Evolutionary conservation across 2,797 vertebrate genomes (phyloP).

Genomic region (Xenopus petersii): DNA sequence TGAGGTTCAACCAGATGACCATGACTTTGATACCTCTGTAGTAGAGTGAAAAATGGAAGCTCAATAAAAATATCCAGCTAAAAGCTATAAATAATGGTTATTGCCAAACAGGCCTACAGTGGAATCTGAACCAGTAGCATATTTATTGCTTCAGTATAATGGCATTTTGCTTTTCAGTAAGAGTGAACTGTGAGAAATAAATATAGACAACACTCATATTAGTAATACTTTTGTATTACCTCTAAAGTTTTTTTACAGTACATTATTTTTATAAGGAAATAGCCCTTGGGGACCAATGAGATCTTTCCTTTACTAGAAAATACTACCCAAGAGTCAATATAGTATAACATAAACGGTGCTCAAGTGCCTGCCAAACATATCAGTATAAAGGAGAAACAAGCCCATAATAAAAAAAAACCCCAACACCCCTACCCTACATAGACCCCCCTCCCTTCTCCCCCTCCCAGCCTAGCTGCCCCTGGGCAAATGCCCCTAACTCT

Average conservation of each 20-base stretch:
- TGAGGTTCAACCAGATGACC: neutral
- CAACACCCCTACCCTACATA: too few relatives aligned
- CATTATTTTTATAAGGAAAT: neutral
- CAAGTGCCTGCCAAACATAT: neutral
- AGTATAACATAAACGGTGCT: neutral
- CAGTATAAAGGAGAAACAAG: too few relatives aligned
- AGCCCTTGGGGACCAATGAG: neutral
- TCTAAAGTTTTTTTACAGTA: neutral
- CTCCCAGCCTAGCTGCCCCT: too few relatives aligned
- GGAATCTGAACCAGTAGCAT: neutral
- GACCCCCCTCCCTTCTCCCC: too few relatives aligned
- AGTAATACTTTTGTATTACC: neutral
- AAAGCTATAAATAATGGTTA: neutral
- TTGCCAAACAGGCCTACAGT: neutral
- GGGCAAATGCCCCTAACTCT: too few relatives aligned
- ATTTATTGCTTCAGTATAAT: neutral
- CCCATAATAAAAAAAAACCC: too few relatives aligned
- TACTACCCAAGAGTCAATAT: too few relatives aligned
- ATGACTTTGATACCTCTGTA: neutral
- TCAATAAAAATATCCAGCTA: slow-evolving; percentile 11
- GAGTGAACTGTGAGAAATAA: neutral
- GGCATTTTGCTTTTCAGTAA: neutral
- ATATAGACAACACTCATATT: neutral
- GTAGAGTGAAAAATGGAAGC: neutral
- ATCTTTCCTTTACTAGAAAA: too few relatives aligned